These are phyloP conservation scores for Bothrops jararaca DNA, from an alignment of 2,113 vertebrate species.

Conservation along the genomic window DNA sequence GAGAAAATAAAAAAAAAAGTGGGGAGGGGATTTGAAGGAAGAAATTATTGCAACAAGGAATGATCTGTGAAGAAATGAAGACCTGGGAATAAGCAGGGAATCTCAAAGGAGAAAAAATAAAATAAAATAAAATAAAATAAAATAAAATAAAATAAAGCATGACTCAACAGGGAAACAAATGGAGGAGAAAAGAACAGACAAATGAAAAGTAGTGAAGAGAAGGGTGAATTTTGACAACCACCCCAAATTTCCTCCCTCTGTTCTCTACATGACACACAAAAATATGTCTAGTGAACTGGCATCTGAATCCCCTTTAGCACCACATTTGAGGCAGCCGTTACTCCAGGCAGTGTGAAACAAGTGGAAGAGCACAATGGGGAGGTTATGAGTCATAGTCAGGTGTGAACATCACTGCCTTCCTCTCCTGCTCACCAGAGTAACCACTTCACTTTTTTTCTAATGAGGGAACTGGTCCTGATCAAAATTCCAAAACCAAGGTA, in stretches of 20 bases:
- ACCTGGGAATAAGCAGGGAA: not conserved
- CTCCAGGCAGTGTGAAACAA: not conserved
- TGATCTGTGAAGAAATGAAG: not conserved
- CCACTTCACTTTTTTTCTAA: not conserved
- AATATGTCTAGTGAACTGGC: not conserved
- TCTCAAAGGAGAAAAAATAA: not conserved
- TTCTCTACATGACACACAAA: not conserved
- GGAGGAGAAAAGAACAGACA: not conserved
- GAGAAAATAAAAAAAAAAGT: not conserved
- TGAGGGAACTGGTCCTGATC: not conserved
- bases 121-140: not conserved
- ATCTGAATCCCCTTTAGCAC: not conserved
- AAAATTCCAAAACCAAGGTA: not conserved
- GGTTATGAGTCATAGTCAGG: not conserved
- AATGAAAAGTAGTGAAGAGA: not conserved
- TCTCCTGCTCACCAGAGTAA: not conserved
- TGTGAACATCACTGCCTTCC: not conserved
- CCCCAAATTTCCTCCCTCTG: not conserved
- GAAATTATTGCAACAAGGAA: not conserved
- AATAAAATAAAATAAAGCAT: not conserved
- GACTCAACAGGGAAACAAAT: not conserved
- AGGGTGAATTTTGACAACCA: not conserved
- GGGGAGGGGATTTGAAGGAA: not conserved
- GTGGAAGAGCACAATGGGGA: not conserved
- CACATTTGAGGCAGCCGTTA: not conserved